phyloP scores from a whole-genome alignment of 1,140 invertebrate species.

The Caerostris darwini region DNA sequence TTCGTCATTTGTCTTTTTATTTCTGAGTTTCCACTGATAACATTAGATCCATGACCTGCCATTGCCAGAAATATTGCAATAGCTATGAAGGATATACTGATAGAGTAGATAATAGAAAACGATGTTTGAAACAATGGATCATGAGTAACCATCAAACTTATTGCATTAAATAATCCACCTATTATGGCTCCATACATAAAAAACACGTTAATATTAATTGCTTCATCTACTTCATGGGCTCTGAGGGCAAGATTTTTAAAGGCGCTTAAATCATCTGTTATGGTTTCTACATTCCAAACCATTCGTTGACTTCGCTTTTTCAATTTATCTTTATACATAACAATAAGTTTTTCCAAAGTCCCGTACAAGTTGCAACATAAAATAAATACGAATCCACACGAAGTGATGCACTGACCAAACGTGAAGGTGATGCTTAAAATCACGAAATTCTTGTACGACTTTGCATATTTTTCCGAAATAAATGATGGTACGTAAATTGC shows the following conservation, averaged over 20 bases:
- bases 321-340: neutral
- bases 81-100: neutral
- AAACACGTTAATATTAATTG: neutral
- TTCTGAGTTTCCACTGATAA: neutral
- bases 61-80: neutral
- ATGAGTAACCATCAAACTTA: neutral
- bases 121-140: neutral
- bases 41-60: neutral
- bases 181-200: neutral
- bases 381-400: neutral
- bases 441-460: neutral
- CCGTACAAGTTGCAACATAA: neutral
- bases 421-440: neutral
- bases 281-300: neutral
- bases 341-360: neutral
- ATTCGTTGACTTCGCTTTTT: neutral
- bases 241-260: neutral
- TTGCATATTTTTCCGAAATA: neutral
- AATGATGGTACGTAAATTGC: neutral
- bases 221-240: constrained; percentile 4
- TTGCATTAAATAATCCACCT: neutral
- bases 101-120: neutral
- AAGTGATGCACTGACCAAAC: neutral
- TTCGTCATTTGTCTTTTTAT: neutral
- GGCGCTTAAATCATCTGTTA: neutral